Base-by-base conservation (phyloP, 1,140 invertebrate genomes). In the Pseudomyrmex dendroicus region DNA sequence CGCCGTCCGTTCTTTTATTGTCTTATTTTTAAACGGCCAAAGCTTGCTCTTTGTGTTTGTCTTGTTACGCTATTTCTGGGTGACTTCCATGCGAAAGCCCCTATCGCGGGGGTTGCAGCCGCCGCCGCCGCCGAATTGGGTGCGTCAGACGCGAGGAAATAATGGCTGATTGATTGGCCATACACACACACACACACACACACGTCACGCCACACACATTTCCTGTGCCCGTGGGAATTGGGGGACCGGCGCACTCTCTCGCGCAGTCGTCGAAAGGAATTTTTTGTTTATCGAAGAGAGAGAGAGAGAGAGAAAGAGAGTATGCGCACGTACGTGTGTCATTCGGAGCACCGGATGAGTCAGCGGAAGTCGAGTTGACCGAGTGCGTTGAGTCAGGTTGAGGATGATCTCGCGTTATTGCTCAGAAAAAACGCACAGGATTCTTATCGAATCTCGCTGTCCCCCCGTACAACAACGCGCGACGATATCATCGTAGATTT, bases 131-230 rank as follows among this genome's bases (percentile, higher is more conserved):
- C 5, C 66, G 20, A 17, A 54, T 25, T 10, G 15, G 9, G 17
- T 46, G 64, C 83, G 72, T 83, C 54, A n/a, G 64, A n/a, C 46
- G 50, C 56, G 35, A 22, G 84, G 63, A 87, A 86, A 86, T 87
- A 87, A 86, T 83, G 70, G 63, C 59, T 82, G 84, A 86, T 87
- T 73, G 84, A 86, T 87, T 73, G 66, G 67, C 46, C 25, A 57
- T 46, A 78, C 64, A 54, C 62, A 2, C 54, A 9, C 25, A 57
- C 54, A 9, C 25, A 57, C 22, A 78, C 64, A 54, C 62, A 2
- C 54, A 5, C n/a, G 5, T 20, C 15, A 44, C 8, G 52, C 17
- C 13, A 44, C 13, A 20, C 12, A 7, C 2, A 12, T 3, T 22
- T 48, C 20, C 44, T 35, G 52, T 67, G 74, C 74, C 44, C 76